Conservation (phyloP, 2,888 invertebrate genomes). For the Homarus gammarus region DNA sequence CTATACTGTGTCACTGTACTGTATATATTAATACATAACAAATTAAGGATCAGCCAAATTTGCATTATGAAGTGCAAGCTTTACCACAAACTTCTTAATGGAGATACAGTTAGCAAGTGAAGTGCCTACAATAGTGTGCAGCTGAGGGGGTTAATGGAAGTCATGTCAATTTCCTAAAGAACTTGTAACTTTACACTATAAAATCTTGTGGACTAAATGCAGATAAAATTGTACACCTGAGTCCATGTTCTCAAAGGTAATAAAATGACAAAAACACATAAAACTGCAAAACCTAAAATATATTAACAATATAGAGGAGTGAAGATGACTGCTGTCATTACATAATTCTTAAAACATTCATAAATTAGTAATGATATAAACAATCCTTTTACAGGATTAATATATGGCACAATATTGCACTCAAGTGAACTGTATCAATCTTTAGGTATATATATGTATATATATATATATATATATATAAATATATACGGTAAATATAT, state of each 20-base stretch:
- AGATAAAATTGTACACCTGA: conserved; percentile 17
- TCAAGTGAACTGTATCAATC: background rate
- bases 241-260: background rate
- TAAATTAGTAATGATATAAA: background rate
- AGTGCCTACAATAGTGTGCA: no score
- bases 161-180: background rate
- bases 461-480: conserved; percentile 20
- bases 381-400: background rate
- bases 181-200: background rate
- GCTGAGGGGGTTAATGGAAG: background rate
- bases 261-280: conserved; percentile 16
- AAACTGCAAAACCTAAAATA: conserved; percentile 9
- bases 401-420: background rate
- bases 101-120: no score
- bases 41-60: no score
- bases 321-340: no score
- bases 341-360: background rate
- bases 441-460: background rate
- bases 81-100: no score
- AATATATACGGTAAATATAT: conserved; percentile 7
- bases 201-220: background rate
- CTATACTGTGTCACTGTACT: no score
- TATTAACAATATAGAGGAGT: no score
- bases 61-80: no score
- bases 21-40: no score